Evolutionary conservation across 2,888 invertebrate genomes (phyloP).

Genomic region (Magallana nippona): DNA sequence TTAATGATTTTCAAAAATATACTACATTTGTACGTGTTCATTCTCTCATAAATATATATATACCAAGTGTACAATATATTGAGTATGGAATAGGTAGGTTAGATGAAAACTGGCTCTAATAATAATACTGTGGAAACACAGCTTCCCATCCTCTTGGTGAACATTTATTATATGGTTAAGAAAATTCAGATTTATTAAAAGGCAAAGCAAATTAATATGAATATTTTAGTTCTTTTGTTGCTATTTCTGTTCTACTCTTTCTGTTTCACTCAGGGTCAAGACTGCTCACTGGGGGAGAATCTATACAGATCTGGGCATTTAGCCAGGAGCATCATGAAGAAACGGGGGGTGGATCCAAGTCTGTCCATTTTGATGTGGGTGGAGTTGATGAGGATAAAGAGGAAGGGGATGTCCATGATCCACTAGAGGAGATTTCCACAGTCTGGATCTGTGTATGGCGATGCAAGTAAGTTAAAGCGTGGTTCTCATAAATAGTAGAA

Average conservation of each 20-base stretch:
- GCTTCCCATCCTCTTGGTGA: no score
- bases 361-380: slow-evolving; percentile 74
- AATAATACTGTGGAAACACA: no score
- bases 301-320: slow-evolving; percentile 91
- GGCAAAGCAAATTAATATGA: no score
- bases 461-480: slow-evolving; percentile 62
- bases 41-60: no score
- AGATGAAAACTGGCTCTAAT: no score
- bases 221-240: background rate
- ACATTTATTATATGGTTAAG: no score
- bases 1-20: no score
- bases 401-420: background rate
- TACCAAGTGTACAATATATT: no score
- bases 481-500: no score
- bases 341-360: slow-evolving; percentile 49
- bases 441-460: slow-evolving; percentile 72
- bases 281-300: slow-evolving; percentile 93
- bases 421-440: slow-evolving; percentile 51
- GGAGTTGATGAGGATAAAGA: slow-evolving; percentile 51
- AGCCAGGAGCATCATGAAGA: slow-evolving; percentile 64
- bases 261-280: slow-evolving; percentile 68
- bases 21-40: no score
- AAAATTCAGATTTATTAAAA: no score
- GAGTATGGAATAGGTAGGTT: no score
- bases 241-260: background rate